phyloP scores from a whole-genome alignment of 2,113 vertebrate genomes.

The Oxygymnocypris stewartii region DNA sequence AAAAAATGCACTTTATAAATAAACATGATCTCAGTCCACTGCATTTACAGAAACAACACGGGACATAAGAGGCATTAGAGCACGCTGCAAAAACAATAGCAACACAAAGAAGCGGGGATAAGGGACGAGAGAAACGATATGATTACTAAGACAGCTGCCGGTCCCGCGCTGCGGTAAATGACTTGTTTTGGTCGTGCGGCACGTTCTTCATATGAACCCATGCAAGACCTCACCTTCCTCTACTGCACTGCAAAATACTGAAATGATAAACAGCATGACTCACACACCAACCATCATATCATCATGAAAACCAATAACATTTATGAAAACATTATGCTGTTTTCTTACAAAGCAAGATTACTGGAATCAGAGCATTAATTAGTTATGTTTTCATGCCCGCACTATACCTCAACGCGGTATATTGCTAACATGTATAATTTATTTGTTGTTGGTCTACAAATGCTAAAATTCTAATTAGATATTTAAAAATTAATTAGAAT shows the following conservation, averaged over 20 bases:
- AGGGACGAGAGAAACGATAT: slow-evolving; percentile 50
- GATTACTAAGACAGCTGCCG: slow-evolving; percentile 18
- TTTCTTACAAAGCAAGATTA: neutral
- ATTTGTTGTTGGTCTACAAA: slow-evolving; percentile 11
- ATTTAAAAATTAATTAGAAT: slow-evolving; percentile 17
- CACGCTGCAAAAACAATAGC: neutral
- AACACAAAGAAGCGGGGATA: slow-evolving; percentile 35
- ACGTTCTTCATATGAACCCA: slow-evolving; percentile 57
- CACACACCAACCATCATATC: neutral
- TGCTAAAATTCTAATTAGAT: slow-evolving; percentile 20
- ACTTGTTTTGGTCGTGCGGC: slow-evolving; percentile 56
- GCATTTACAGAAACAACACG: neutral
- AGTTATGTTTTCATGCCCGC: neutral
- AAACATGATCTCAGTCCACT: neutral
- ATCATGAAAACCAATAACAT: neutral
- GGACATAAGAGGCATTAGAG: neutral
- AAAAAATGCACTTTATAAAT: neutral
- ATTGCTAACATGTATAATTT: slow-evolving; percentile 26
- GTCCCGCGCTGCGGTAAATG: slow-evolving; percentile 41
- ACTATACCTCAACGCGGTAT: neutral
- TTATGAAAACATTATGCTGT: neutral
- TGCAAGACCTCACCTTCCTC: slow-evolving; percentile 11
- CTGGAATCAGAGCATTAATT: slow-evolving; percentile 1
- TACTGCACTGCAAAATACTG: neutral
- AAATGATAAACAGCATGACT: slow-evolving; percentile 3